Evolutionary conservation across 2,797 vertebrate genomes (phyloP), one percentile per base, ranked within the genome.

Genomic region (Diglossa cyanea): DNA sequence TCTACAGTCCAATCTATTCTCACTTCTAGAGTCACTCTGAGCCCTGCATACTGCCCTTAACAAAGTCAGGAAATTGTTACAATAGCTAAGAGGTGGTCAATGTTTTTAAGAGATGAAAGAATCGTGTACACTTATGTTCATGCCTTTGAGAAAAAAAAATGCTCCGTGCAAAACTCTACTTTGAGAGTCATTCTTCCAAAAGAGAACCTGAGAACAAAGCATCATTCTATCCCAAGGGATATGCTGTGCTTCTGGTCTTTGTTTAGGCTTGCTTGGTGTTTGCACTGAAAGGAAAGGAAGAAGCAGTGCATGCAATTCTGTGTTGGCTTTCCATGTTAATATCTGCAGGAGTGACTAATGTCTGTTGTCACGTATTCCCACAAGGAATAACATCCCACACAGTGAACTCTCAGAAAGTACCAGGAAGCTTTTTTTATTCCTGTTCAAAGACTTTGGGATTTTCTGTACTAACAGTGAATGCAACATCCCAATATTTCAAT

Each of bases 341-440:
- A 88, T 77, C 91, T 92, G 51, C 48, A 75, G 42, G 51, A 84
- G 66, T 91, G 92, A 92, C 67, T 94, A 92, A 97, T 92, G 53
- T 78, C 71, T 94, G 65, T 80, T 96, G 95, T 95, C 94, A 94
- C 42, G 25, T 86, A 93, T 93, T 95, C 88, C 87, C 95, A 81
- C 51, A 80, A 94, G 91, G 72, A 90, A 71, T 53, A 93, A 40
- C 50, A 87, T 94, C 61, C 39, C 50, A 94, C 81, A 45, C 88
- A 81, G 45, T 87, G 93, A 95, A 94, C 86, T 82, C 79, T 45
- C 35, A 92, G 47, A 65, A 86, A 58, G n/a, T 3, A 3, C 57
- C 60, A 77, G 50, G 44, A 91, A 95, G 61, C 58, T 57, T 40
- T 88, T 95, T 78, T 37, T 30, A 51, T 54, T 91, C 51, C 65